Evolutionary conservation across 2,888 invertebrate genomes (phyloP).

Genomic region (Mythimna albipuncta): DNA sequence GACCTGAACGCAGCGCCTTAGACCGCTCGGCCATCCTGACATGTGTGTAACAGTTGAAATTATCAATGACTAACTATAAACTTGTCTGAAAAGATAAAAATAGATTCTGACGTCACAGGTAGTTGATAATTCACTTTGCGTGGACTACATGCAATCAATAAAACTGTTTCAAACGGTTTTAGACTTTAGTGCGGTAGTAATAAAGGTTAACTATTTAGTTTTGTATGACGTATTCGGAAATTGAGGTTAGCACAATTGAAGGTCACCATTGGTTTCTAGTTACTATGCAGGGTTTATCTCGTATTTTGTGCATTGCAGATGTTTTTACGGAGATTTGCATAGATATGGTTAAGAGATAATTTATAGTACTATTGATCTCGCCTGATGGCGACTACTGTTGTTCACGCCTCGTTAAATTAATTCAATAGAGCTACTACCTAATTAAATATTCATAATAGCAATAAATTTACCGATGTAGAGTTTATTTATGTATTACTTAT

Average conservation of each 20-base stretch:
- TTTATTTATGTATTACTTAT: background rate
- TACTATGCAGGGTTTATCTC: slow-evolving; percentile 14
- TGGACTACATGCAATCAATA: slow-evolving; percentile 38
- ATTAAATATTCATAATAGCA: too few relatives aligned
- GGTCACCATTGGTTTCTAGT: slow-evolving; percentile 20
- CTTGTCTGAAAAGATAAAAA: slow-evolving; percentile 48
- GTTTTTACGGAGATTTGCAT: background rate
- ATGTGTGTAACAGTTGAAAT: slow-evolving; percentile 45
- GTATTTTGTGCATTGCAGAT: slow-evolving; percentile 37
- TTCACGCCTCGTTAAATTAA: background rate
- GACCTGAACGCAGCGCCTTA: slow-evolving; percentile 89
- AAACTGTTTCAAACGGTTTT: slow-evolving; percentile 16
- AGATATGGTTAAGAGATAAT: too few relatives aligned
- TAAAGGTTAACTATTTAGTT: slow-evolving; percentile 24
- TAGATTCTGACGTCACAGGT: slow-evolving; percentile 67
- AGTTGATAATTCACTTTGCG: slow-evolving; percentile 55
- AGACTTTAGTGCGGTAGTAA: fast-evolving
- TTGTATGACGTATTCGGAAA: slow-evolving; percentile 23
- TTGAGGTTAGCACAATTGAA: slow-evolving; percentile 55
- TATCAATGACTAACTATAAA: slow-evolving; percentile 28
- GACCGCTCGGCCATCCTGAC: slow-evolving; percentile 88
- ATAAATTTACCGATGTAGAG: background rate
- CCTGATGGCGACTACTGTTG: too few relatives aligned
- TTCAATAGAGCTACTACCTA: background rate
- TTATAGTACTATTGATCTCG: background rate